Conservation (phyloP, 2,888 invertebrate genomes). For the Coenonympha arcania region DNA sequence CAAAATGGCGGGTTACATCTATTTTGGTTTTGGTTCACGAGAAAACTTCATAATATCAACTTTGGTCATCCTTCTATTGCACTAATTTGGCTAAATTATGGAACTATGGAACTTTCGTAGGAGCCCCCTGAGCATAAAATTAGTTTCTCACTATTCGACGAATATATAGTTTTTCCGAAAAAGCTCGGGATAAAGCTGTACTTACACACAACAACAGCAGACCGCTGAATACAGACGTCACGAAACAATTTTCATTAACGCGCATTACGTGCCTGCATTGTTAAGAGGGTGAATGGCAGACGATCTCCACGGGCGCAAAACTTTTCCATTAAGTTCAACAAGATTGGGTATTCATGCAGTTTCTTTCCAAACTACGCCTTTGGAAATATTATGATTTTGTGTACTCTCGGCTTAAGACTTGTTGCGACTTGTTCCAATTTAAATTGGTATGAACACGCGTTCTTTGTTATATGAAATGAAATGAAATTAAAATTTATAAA, state of each 20-base stretch:
- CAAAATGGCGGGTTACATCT: too few species aligned
- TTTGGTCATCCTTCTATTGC: too few species aligned
- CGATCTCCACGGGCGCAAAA: conserved; percentile 40
- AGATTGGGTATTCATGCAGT: conserved; percentile 46
- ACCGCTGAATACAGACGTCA: conserved; percentile 51
- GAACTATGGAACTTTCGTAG: too few species aligned
- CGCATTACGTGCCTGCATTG: conserved; percentile 62
- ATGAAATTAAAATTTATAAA: too few species aligned
- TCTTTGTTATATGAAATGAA: too few species aligned
- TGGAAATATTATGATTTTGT: conserved; percentile 22
- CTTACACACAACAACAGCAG: neutral
- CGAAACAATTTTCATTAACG: conserved; percentile 68
- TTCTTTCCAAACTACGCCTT: conserved; percentile 26
- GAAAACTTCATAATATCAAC: too few species aligned
- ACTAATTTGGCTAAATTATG: too few species aligned
- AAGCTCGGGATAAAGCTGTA: neutral
- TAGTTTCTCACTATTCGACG: too few species aligned
- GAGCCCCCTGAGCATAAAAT: too few species aligned
- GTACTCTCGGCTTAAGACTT: neutral
- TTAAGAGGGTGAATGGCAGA: conserved; percentile 46
- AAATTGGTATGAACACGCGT: conserved; percentile 2
- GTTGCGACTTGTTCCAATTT: conserved; percentile 1
- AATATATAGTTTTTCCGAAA: too few species aligned
- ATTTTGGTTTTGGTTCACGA: too few species aligned
- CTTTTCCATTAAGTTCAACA: conserved; percentile 46